Base-by-base conservation (phyloP, 2,113 vertebrate species). In the Ploceus nigricollis region DNA sequence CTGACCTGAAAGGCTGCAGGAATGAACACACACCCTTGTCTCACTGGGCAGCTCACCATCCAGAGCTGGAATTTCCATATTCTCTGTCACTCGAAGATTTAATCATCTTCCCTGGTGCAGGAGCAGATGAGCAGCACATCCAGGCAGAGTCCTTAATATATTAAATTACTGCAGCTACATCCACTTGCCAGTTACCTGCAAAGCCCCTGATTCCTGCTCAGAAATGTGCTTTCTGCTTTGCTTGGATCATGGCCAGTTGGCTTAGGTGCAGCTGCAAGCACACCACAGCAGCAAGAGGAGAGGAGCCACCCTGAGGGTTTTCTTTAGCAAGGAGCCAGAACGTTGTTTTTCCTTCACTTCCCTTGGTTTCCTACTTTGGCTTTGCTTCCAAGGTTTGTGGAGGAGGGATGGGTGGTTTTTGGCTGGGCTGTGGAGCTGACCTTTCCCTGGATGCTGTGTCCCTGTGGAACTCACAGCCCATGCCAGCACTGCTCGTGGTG, bases 261-360 rank as follows among this genome's bases (percentile, higher is more conserved):
- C 78, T 70, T 45, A 47, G 93, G 81, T 61, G 31, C 44, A 56
- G 86, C 3, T 54, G 40, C 39, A 80, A 86, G 92, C 71, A 66
- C 84, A 66, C 63, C 82, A 82, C 9, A 31, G 82, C 84, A 63
- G 66, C 54, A 54, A 79, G 81, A 66, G 56, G 42, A 79, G 75
- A 90, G 87, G 77, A 93, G 56, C 75, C 87, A 90, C 87, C 69
- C 93, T 65, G 63, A 44, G 75, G 50, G 48, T 95, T 96, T 96
- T 79, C 90, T 93, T 96, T 86, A 96, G 96, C 94, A 83, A 51
- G 35, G 70, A 92, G 85, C 93, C 94, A 96, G 79, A 90, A 77
- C 0, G 0, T 31, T 93, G 90, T 82, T 82, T 87, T 94, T 80
- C 10, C 35, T 90, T 76, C 1, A 1, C 87, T 94, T 56, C 71